Evolutionary conservation across 2,888 invertebrate genomes (phyloP), one percentile per base, ranked within the genome.

Genomic region (Cybosia mesomella): DNA sequence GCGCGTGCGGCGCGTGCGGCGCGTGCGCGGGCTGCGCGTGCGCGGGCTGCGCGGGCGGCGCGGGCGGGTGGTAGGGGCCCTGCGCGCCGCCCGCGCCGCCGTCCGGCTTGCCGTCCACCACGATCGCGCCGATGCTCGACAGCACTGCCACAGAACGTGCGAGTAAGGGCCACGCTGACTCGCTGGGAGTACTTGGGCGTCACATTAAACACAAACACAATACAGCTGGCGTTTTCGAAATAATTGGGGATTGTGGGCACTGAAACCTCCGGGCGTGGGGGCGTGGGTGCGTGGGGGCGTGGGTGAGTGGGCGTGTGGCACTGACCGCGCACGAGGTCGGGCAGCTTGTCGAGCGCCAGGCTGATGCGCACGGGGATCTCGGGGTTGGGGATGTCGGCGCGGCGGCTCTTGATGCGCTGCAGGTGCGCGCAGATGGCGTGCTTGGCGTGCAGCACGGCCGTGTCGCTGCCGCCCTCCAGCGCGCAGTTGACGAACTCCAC

Each of bases 301-400:
- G 34, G 4, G 34, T 7, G 58, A n/a, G n/a, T 1, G n/a, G 8
- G 10, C 0, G 18, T n/a, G 18, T 2, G 39, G 22, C 9, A 24
- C 58, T 5, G 4, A 67, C 97, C 97, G 95, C 97, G 97, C 81
- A 97, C 95, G 67, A 98, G 95, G 87, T 98, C 98, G 63, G 97
- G 96, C 83, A 98, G 96, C 94, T 97, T 97, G 89, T 98, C 98
- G 75, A 98, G 93, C 81, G 97, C 96, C 70, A 98, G 95, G 88
- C 97, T 96, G 89, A 98, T 98, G 84, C 98, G 96, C 76, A 98
- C 98, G 49, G 98, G 98, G 80, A 98, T 97, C 93, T 98, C 98
- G 22, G 98, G 98, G 95, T 98, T 98, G 76, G 98, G 98, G 87
- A 98, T 98, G 93, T 98, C 98, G 3, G 98, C 98, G 82, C 98